A percentile compares a stretch with the other conserved stretches of the same genome.
Conservation (phyloP, 2,797 vertebrate species). For the Rhabdophis nuchalis region DNA sequence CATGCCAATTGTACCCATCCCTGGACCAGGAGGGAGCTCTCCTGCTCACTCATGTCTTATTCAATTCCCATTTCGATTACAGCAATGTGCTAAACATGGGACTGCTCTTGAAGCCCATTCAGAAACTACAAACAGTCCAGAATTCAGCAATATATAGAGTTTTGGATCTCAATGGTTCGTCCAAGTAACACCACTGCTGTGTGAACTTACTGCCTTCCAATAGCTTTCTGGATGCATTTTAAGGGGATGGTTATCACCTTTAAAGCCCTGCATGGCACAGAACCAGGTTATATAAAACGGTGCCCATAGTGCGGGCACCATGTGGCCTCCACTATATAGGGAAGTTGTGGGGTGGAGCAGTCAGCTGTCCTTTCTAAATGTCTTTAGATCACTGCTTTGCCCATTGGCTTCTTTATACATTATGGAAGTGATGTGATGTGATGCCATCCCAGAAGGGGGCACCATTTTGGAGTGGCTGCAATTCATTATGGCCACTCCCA, state of each 20-base stretch:
- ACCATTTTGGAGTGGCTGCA: background rate
- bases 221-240: background rate
- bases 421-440: no score
- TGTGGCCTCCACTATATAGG: background rate
- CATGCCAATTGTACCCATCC: background rate
- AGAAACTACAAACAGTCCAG: no score
- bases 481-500: background rate
- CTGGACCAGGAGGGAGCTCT: background rate
- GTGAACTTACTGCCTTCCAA: background rate
- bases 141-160: no score
- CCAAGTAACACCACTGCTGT: background rate
- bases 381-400: background rate
- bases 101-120: no score
- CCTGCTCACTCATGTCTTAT: background rate
- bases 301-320: background rate
- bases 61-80: background rate
- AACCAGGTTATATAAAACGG: background rate
- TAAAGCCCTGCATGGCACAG: background rate
- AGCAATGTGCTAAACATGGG: no score
- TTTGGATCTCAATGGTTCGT: background rate
- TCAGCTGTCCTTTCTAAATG: background rate
- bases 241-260: background rate
- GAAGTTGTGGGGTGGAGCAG: background rate
- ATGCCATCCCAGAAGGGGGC: no score
- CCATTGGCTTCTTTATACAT: no score